These are phyloP conservation scores for Salarias fasciatus DNA, from an alignment of 2,797 vertebrate genomes.

Conservation along the genomic window DNA sequence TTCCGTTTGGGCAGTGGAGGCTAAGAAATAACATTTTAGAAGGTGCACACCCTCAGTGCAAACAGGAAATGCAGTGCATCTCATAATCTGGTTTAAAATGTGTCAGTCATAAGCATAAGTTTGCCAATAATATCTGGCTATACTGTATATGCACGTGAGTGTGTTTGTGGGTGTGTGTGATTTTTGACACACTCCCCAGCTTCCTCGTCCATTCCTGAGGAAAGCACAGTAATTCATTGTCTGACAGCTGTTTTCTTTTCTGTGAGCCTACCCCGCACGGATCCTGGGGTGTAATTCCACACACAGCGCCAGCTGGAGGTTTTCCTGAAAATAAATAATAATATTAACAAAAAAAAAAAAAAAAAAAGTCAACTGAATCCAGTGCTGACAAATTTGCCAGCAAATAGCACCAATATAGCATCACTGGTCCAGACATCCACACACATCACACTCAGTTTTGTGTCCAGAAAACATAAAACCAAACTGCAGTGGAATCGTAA, in stretches of 20 bases:
- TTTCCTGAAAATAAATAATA: constrained; percentile 68
- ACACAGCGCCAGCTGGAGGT: constrained; percentile 77
- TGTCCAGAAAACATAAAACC: constrained; percentile 52
- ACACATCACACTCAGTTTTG: constrained; percentile 23
- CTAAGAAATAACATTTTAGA: constrained; percentile 14
- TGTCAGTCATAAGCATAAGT: constrained; percentile 10
- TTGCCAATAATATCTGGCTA: constrained; percentile 9
- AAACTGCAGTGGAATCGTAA: constrained; percentile 37
- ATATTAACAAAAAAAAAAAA: constrained; percentile 40
- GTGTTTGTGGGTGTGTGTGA: constrained; percentile 31
- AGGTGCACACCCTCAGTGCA: constrained; percentile 6
- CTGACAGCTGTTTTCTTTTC: constrained; percentile 85
- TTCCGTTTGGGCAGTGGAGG: constrained; percentile 11
- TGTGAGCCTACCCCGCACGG: constrained; percentile 64
- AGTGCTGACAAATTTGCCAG: constrained; percentile 54
- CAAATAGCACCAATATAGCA: constrained; percentile 47
- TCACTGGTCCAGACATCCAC: constrained; percentile 43
- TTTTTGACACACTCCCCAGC: constrained; percentile 57
- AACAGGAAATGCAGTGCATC: constrained; percentile 5
- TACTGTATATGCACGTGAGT: constrained; percentile 10
- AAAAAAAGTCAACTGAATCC: constrained; percentile 35
- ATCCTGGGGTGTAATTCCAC: constrained; percentile 79
- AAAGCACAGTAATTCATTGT: constrained; percentile 80
- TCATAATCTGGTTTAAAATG: constrained; percentile 3
- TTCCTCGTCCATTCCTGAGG: constrained; percentile 71